Percentiles rank a stretch among this genome's conserved stretches.
Conservation (phyloP, 2,888 invertebrate species). For the Tachina fera region DNA sequence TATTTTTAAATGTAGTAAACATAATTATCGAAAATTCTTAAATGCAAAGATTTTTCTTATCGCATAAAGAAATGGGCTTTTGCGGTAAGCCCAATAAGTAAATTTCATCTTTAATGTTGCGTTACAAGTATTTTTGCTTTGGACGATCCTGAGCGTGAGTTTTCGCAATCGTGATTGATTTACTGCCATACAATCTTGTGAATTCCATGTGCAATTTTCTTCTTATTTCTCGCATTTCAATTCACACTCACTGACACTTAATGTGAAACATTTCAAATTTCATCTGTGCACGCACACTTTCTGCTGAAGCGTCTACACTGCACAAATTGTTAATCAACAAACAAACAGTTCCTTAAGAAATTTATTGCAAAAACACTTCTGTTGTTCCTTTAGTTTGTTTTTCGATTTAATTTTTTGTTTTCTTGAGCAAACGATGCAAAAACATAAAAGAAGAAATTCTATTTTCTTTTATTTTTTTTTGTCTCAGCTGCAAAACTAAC, state of each 20-base stretch:
- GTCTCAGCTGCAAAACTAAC: neutral
- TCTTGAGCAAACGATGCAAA: slow-evolving; percentile 32
- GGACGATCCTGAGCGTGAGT: too few species aligned
- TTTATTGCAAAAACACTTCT: slow-evolving; percentile 32
- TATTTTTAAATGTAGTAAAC: too few species aligned
- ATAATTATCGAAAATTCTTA: too few species aligned
- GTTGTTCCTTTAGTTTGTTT: slow-evolving; percentile 43
- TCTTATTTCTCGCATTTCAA: too few species aligned
- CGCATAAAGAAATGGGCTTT: too few species aligned
- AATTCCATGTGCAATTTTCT: too few species aligned
- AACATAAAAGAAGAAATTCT: slow-evolving; percentile 15
- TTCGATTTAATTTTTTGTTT: neutral
- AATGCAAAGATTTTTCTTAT: too few species aligned
- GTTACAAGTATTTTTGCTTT: too few species aligned
- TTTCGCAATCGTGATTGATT: too few species aligned
- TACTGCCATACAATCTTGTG: too few species aligned
- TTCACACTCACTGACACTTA: neutral
- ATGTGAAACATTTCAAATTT: slow-evolving; percentile 16
- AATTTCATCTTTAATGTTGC: too few species aligned
- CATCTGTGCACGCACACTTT: neutral
- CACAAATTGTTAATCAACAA: neutral
- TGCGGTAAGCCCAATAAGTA: too few species aligned
- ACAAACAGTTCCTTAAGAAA: slow-evolving; percentile 26
- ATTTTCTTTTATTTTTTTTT: neutral
- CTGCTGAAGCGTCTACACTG: neutral